Evolutionary conservation across 2,113 vertebrate genomes (phyloP).

Genomic region (Rynchops niger): DNA sequence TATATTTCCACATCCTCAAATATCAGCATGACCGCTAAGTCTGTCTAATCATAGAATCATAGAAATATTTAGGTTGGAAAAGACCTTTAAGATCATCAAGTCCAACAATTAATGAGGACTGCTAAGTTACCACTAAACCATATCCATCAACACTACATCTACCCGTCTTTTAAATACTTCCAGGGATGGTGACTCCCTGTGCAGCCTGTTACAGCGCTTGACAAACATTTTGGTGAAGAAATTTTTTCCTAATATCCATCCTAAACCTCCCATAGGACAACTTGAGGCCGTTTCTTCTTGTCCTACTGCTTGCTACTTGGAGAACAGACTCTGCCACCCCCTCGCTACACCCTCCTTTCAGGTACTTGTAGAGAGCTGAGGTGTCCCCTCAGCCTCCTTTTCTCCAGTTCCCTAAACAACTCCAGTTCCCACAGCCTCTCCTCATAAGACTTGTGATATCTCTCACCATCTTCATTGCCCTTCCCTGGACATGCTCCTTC

Average conservation of each 20-base stretch:
- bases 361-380: neutral
- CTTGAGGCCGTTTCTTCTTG: neutral
- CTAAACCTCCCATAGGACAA: neutral
- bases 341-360: neutral
- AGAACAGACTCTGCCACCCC: neutral
- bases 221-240: neutral
- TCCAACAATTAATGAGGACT: neutral
- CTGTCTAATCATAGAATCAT: neutral
- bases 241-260: neutral
- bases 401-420: neutral
- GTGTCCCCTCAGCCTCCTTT: neutral
- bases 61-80: neutral
- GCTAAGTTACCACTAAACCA: neutral
- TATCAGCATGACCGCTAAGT: rapidly evolving
- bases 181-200: neutral
- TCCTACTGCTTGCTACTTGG: neutral
- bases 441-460: neutral
- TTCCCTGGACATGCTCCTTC: neutral
- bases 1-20: neutral
- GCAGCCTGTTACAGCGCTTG: neutral
- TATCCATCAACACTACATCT: neutral
- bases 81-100: neutral
- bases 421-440: neutral
- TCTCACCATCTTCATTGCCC: neutral
- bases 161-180: neutral